Conservation (phyloP, 2,888 invertebrate genomes). For the Thymelicus acteon region DNA sequence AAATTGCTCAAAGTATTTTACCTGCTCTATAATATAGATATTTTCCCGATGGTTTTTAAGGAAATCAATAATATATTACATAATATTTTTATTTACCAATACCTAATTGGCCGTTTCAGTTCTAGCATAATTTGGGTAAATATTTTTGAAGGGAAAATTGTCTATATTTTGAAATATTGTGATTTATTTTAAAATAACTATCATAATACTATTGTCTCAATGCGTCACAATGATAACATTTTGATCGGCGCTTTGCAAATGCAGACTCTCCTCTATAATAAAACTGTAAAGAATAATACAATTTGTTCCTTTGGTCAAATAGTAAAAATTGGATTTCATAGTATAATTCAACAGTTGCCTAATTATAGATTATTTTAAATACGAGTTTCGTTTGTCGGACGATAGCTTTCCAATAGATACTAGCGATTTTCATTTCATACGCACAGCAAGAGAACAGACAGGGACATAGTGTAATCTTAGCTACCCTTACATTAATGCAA, state of each 20-base stretch:
- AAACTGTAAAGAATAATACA: too few species aligned
- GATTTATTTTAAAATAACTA: background rate
- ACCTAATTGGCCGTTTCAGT: background rate
- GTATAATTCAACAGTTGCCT: too few species aligned
- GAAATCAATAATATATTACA: background rate
- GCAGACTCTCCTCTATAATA: background rate
- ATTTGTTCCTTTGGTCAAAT: too few species aligned
- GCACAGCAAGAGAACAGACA: too few species aligned
- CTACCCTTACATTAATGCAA: too few species aligned
- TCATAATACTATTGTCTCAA: background rate
- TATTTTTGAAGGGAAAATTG: background rate
- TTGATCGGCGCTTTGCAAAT: background rate
- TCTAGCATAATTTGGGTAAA: background rate
- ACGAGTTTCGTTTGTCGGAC: too few species aligned
- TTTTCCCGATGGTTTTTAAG: background rate
- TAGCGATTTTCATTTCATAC: too few species aligned
- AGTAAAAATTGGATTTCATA: too few species aligned
- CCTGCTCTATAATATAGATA: constrained; percentile 1
- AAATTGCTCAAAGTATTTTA: constrained; percentile 26
- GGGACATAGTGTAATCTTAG: too few species aligned
- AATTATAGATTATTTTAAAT: too few species aligned
- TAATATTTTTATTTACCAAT: background rate
- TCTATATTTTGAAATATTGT: background rate
- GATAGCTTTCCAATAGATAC: too few species aligned
- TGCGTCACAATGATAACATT: background rate